Evolutionary conservation across 1,140 invertebrate species (phyloP), one percentile per base, ranked within the genome.

Genomic region (Drosophila pseudoananassae): DNA sequence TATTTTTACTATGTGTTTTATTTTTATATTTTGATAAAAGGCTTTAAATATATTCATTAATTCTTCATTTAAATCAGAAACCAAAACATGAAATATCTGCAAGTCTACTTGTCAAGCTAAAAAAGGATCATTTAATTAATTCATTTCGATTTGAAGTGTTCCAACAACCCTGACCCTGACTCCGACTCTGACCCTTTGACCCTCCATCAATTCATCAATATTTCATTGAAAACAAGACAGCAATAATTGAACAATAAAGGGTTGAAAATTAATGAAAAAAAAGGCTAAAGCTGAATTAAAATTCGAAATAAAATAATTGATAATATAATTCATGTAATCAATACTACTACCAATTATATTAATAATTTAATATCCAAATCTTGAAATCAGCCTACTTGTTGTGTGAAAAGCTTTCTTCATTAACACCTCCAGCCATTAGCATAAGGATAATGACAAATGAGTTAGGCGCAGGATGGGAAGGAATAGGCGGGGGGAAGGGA

Each of bases 401-500:
- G 49, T 54, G 58, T 20, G 27, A 65, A 66, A 70, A 51, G 27
- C 49, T 51, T 40, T 12, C 40, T 75, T 78, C 78, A 81, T 74
- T 85, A 71, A 75, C 64, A 87, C 51, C 54, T 73, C 45, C 75
- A 64, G 74, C 61, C 81, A 85, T 85, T 81, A 82, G 74, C 78
- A 82, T 78, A 87, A 77, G 66, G 64, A 82, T 78, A 69, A 82
- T 87, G 82, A 85, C 74, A 85, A 87, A 87, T 87, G 82, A 64
- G 57, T 17, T 65, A 25, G 52, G 70, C 56, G 15, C 6, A 47
- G 55, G 49, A 60, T 53, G 64, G 15, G 6, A 3, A 47, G 55
- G 49, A 60, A 53, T 59, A 17, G 4, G 27, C 12, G 2, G 56
- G 45, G 7, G 4, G 29, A 5, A 47, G 20, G 59, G 50, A 12